phyloP scores from a whole-genome alignment of 92 coral and sea anemone genomes.

The Phymanthus crucifer region DNA sequence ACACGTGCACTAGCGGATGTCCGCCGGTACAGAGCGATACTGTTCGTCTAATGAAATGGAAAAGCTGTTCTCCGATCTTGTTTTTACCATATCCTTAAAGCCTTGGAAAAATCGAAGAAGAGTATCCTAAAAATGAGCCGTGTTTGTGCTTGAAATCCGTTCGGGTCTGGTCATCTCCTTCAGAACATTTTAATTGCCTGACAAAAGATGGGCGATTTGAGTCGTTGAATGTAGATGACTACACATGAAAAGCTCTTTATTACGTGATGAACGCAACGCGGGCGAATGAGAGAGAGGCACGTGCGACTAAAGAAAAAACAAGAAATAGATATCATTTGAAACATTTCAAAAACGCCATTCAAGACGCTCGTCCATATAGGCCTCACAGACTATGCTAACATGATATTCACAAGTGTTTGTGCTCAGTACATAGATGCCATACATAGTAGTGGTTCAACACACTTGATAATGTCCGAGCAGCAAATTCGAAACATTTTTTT shows the following conservation, averaged over 20 bases:
- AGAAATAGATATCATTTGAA: neutral
- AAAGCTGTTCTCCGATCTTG: neutral
- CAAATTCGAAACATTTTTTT: too few species aligned
- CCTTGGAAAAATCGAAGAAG: neutral
- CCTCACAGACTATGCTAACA: neutral
- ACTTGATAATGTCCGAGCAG: too few species aligned
- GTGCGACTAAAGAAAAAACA: neutral
- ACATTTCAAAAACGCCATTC: neutral
- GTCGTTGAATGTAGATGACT: neutral
- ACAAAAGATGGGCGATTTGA: neutral
- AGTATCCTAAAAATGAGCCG: neutral
- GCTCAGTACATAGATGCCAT: neutral
- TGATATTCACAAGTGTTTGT: neutral
- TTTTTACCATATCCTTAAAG: neutral
- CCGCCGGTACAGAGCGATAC: neutral
- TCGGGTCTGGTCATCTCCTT: neutral
- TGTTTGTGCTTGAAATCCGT: neutral
- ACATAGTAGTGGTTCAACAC: neutral
- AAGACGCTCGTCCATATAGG: neutral
- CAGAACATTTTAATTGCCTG: neutral
- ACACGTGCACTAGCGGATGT: slow-evolving; percentile 5
- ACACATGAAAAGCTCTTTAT: neutral
- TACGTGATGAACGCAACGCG: neutral
- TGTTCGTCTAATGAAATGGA: neutral
- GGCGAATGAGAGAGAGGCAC: neutral